phyloP scores from a whole-genome alignment of 2,797 vertebrate genomes.

The Melanotaenia pygmaea region DNA sequence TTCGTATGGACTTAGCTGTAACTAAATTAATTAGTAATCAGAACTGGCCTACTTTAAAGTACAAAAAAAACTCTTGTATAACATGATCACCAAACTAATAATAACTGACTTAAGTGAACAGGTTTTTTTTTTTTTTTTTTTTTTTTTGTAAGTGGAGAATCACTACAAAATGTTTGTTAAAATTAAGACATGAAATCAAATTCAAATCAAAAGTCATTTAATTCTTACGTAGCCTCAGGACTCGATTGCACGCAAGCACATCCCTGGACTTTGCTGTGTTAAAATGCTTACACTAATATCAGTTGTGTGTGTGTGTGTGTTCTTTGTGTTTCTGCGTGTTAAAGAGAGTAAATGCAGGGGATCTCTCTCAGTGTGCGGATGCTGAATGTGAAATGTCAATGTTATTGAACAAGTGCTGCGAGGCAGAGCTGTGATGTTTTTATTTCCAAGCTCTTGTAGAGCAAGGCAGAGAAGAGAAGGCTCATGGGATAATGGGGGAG shows the following conservation, averaged over 20 bases:
- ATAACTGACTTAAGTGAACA: not conserved
- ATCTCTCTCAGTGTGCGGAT: conserved; percentile 70
- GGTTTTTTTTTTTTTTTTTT: not conserved
- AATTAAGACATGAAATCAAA: conserved; percentile 6
- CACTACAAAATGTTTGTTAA: not conserved
- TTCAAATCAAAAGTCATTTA: conserved; percentile 8
- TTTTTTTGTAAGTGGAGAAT: not conserved
- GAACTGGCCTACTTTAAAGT: conserved; percentile 7
- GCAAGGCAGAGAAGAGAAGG: conserved; percentile 77
- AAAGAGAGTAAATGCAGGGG: conserved; percentile 72
- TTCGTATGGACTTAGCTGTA: conserved; percentile 36
- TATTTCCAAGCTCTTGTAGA: conserved; percentile 82
- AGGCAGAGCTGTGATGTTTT: conserved; percentile 84
- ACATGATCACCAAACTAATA: not conserved
- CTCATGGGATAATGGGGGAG: conserved; percentile 78
- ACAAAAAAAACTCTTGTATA: conserved; percentile 1
- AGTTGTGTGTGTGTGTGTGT: conserved; percentile 31
- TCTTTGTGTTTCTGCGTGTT: conserved; percentile 63
- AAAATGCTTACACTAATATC: conserved; percentile 55
- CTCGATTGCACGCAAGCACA: conserved; percentile 6
- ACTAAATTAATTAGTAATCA: conserved; percentile 18
- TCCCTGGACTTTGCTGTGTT: conserved; percentile 20
- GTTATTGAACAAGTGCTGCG: conserved; percentile 86
- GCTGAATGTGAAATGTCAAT: conserved; percentile 85
- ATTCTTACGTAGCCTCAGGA: conserved; percentile 10